Percentiles rank a stretch among this genome's conserved stretches.
Evolutionary conservation across 2,113 vertebrate species (phyloP).

Genomic region (Tragelaphus buxtoni): DNA sequence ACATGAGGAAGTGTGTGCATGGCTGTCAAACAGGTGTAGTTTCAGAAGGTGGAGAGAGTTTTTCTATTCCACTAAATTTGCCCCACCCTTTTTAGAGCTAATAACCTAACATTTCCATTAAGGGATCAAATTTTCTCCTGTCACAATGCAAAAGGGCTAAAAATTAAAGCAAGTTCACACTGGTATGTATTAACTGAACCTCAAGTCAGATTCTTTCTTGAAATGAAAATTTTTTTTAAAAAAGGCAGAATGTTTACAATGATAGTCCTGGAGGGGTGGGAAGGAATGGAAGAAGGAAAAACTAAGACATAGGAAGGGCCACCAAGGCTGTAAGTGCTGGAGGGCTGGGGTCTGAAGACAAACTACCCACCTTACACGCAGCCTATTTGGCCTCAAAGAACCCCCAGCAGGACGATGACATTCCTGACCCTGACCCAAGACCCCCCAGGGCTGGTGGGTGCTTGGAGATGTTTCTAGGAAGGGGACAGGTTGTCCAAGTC

Average conservation of each 20-base stretch:
- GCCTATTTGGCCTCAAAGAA: not conserved
- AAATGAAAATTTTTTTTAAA: not conserved
- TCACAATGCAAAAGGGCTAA: not conserved
- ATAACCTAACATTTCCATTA: not conserved
- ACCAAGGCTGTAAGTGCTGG: not conserved
- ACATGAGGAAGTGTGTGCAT: not conserved
- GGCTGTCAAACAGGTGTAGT: not conserved
- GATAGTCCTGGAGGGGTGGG: not conserved
- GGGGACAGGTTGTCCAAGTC: not conserved
- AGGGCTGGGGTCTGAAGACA: not conserved
- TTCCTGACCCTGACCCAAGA: not conserved
- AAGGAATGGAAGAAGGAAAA: not conserved
- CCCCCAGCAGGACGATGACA: not conserved
- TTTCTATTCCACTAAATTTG: not conserved
- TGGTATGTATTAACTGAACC: not conserved
- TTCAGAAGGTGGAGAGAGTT: not conserved
- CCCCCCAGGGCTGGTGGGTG: not conserved
- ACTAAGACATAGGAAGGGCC: not conserved
- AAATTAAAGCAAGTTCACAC: not conserved
- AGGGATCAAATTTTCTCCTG: not conserved
- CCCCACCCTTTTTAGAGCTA: not conserved
- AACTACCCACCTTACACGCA: not conserved
- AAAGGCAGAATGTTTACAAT: not conserved
- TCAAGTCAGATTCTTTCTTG: not conserved
- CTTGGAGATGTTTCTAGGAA: not conserved